Evolutionary conservation across 2,888 invertebrate species (phyloP).

Genomic region (Nemotelus nigrinus): DNA sequence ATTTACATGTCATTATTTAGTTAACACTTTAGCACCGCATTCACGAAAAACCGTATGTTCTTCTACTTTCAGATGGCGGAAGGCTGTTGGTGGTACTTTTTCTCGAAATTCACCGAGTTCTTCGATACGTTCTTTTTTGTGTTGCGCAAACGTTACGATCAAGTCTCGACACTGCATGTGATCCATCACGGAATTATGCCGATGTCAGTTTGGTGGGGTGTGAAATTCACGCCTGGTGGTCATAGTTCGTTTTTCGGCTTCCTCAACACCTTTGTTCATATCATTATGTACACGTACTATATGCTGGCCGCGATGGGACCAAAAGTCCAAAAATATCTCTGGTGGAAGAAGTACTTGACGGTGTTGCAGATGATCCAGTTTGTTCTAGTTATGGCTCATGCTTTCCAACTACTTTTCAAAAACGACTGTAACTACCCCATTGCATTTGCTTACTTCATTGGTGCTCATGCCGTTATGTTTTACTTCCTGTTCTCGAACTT

Average conservation of each 20-base stretch:
- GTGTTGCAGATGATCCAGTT: conserved; percentile 94
- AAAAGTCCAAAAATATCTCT: conserved; percentile 83
- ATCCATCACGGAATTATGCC: conserved; percentile 97
- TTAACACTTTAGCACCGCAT: too few relatives aligned
- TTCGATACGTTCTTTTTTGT: conserved; percentile 95
- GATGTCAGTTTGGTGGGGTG: conserved; percentile 91
- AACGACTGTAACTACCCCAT: conserved; percentile 90
- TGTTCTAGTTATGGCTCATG: conserved; percentile 85
- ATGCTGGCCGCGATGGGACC: conserved; percentile 91
- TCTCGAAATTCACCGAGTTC: conserved; percentile 94
- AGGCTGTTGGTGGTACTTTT: conserved; percentile 94
- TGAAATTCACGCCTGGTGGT: conserved; percentile 89
- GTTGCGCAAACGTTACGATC: conserved; percentile 90
- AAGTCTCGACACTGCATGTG: conserved; percentile 90
- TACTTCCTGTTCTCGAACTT: conserved; percentile 92
- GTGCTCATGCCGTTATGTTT: conserved; percentile 91
- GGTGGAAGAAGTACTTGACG: conserved; percentile 97
- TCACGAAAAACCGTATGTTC: conserved; percentile 3
- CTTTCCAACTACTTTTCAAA: conserved; percentile 84
- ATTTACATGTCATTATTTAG: too few relatives aligned
- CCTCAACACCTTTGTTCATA: conserved; percentile 93
- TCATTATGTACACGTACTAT: conserved; percentile 94
- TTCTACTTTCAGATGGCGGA: conserved; percentile 74
- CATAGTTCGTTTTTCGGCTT: conserved; percentile 94
- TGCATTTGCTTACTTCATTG: conserved; percentile 91